Base-by-base conservation (phyloP, 2,888 invertebrate species). In the Chaitophorus viminalis region DNA sequence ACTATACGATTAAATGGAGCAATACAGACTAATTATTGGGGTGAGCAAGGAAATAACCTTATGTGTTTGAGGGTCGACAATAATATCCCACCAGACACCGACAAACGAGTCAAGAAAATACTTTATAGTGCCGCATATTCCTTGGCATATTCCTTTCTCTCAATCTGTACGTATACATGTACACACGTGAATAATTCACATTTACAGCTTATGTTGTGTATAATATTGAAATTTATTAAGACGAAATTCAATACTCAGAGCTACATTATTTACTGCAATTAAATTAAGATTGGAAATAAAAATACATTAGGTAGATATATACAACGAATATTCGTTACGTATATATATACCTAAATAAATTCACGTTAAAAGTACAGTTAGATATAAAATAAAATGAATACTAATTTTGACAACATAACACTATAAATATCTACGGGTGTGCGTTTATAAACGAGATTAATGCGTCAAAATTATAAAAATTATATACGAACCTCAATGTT, bases 401-500 rank as follows among this genome's bases (percentile, higher is more conserved):
- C 60, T 60, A 3, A 25, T 60, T 60, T 60, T 21, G 4, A 60
- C 14, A 11, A 1, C 14, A 46, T 14, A 14, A 14, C 2, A 1
- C 14, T 14, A 46, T 46, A 46, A 1, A 14, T 14, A 46, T 60
- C 25, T 2, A 25, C 60, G 25, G 21, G 60, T 60, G 6, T 21
- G 25, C 0, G 11, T 60, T 21, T 60, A 25, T 11, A 14, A 0
- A 46, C 14, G 14, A 14, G 3, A 46, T 3, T 11, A 1, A 11
- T 1, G 3, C 3, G 36, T 52, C 21, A 60, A 60, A 60, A 60
- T 68, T 68, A 68, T 1, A 29, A 68, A 46, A 46, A 46, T 46
- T 14, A 5, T 68, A 29, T 82, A 82, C 82, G 18, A 82, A 82
- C 82, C 82, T 82, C 72, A 33, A 33, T 82, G 25, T 29, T 36